Base-by-base conservation (phyloP, 2,113 vertebrate genomes). In the Sterna hirundo region DNA sequence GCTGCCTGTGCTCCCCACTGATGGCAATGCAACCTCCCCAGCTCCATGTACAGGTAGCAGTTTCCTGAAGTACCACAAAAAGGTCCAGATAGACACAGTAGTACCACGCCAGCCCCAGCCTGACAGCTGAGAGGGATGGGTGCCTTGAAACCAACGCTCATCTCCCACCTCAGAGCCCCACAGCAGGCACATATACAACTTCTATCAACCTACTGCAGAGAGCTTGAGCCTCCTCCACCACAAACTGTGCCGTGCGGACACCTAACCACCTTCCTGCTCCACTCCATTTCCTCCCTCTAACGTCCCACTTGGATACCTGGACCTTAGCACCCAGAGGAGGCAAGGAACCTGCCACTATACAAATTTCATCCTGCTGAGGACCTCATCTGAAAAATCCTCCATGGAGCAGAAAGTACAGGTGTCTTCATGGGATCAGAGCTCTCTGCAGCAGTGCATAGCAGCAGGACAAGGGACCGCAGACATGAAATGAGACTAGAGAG, bases 31-130 rank as follows among this genome's bases (percentile, higher is more conserved):
- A 79, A 26, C 22, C 27, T 79, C 22, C 51, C 15, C 18, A 69
- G 62, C 34, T 76, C n/a, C 0, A 0, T 6, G 57, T 23, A 14
- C 0, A 2, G 51, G 36, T 75, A 68, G 52, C 17, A 64, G 47
- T 40, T 66, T 17, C 65, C 81, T 44, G 44, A 3, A 0, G 32
- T 29, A 38, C 22, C 70, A 55, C 22, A 13, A 9, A 40, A 54
- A 78, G 4, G 32, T 62, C 51, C 11, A 11, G 32, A n/a, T 0
- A 3, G 69, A 57, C 61, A 61, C 52, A 70, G 34, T 5, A 62
- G 17, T 7, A 7, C 5, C 55, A 49, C 49, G 13, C 32, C 51
- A 65, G 44, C 5, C 15, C 6, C 54, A 64, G 29, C 13, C n/a
- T 17, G 8, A 5, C 19, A 2, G 1, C 30, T 22, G 21, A 61